Evolutionary conservation across 2,797 vertebrate genomes (phyloP), one percentile per base, ranked within the genome.

Genomic region (Microchirus variegatus): DNA sequence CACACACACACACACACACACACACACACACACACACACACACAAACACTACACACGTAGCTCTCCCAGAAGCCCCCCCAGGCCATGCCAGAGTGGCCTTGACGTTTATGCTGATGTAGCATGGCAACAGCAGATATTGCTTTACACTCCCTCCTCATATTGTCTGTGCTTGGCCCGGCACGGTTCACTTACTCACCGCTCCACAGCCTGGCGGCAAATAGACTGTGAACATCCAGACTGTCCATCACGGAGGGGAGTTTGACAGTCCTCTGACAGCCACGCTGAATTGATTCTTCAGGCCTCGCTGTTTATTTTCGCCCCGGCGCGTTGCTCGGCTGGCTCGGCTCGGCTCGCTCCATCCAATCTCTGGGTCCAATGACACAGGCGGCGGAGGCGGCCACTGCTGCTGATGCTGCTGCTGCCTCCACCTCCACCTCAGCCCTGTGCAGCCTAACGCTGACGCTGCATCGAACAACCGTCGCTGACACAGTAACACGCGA

Each of bases 91-190:
- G 40, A 80, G 70, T 54, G 77, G 87, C 86, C 82, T 82, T 87
- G 88, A 84, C 78, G 73, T 90, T 90, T 90, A 83, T 87, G 89
- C 88, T 89, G 90, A 91, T 90, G 68, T 78, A 86, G 87, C 81
- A 73, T 49, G 78, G 83, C 83, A 87, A 81, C 79, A 75, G 87
- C 84, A 87, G 77, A 89, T 85, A 86, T 87, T 84, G 85, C 82
- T 80, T 70, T 55, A 71, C 81, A 66, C 86, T 90, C 84, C 72
- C 82, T 88, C 87, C 85, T 89, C 86, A 88, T 85, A 86, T 86
- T 87, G 86, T 88, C 86, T 85, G 66, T 52, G 76, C 75, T 75
- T 37, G 51, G 78, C 59, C 77, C 71, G 62, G 81, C 85, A 88
- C 43, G 86, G 86, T 88, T 89, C 89, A 86, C 86, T 91, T 87